Conservation (phyloP, 1,140 invertebrate species). For the Harlomillsia oculata region DNA sequence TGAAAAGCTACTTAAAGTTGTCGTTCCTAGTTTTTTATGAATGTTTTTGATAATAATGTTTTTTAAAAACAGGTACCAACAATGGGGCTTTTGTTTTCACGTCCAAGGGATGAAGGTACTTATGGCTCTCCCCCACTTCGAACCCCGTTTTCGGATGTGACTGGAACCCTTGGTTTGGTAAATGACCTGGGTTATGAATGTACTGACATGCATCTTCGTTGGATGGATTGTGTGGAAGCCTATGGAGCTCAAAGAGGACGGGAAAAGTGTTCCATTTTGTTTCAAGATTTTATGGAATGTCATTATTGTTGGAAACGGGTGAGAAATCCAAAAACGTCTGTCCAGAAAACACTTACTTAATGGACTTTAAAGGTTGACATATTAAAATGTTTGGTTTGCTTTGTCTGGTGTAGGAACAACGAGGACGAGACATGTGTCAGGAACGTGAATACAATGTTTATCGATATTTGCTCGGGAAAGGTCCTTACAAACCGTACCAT, state of each 20-base stretch:
- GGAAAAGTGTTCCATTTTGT: constrained; percentile 19
- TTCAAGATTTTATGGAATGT: constrained; percentile 27
- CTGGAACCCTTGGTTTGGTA: constrained; percentile 1
- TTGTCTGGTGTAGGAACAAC: no score
- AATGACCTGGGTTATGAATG: constrained; percentile 15
- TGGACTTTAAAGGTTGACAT: no score
- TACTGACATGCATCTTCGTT: constrained; percentile 17
- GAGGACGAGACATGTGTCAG: no score
- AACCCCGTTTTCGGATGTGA: constrained; percentile 18
- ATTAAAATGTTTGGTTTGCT: no score
- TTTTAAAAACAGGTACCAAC: not conserved
- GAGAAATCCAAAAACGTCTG: no score
- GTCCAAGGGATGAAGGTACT: constrained; percentile 3
- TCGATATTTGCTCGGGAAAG: no score
- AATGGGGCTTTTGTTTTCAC: constrained; percentile 11
- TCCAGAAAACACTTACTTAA: no score
- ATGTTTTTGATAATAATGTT: no score
- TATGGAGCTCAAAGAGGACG: not conserved
- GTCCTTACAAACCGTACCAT: no score
- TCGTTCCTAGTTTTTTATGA: no score
- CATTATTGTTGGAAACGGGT: constrained; percentile 19
- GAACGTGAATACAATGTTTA: no score
- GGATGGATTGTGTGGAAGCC: constrained; percentile 26
- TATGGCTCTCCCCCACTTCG: constrained; percentile 6
- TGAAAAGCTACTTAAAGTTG: no score